These are phyloP conservation scores for Callitettix versicolor DNA, from an alignment of 1,140 invertebrate genomes.

Conservation along the genomic window DNA sequence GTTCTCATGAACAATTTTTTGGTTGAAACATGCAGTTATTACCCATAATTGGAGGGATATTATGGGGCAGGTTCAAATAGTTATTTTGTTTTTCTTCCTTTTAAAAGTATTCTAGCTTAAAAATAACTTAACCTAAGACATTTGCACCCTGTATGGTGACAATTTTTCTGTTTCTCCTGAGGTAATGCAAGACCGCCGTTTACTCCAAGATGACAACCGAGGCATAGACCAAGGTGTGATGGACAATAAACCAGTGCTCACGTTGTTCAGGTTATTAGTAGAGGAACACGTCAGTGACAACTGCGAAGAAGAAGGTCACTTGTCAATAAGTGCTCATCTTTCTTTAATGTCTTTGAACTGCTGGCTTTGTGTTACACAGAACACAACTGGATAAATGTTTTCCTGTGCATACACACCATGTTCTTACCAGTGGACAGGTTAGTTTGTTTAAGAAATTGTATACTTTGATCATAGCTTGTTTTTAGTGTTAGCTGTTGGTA, in stretches of 20 bases:
- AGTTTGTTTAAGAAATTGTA: not conserved
- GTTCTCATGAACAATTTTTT: too few species aligned
- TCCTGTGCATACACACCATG: not conserved
- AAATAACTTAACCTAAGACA: too few species aligned
- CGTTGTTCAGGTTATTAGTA: slow-evolving; percentile 62
- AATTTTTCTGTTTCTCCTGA: slow-evolving; percentile 27
- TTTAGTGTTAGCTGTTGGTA: too few species aligned
- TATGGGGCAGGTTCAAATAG: too few species aligned
- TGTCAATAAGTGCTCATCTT: not conserved
- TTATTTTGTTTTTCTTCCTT: too few species aligned
- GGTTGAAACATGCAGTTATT: too few species aligned
- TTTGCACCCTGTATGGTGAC: not conserved
- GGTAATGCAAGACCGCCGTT: slow-evolving; percentile 86
- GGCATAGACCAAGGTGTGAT: slow-evolving; percentile 82
- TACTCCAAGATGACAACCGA: slow-evolving; percentile 89
- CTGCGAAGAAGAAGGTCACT: slow-evolving; percentile 15
- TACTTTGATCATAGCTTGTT: not conserved
- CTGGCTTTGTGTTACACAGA: not conserved
- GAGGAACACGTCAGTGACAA: slow-evolving; percentile 39
- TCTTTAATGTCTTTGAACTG: slow-evolving; percentile 1
- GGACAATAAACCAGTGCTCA: slow-evolving; percentile 76
- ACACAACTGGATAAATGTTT: not conserved
- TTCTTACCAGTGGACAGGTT: not conserved
- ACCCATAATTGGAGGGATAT: too few species aligned
- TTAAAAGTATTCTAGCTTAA: too few species aligned